A percentile compares a stretch with the other conserved stretches of the same genome.
Evolutionary conservation across 2,113 vertebrate genomes (phyloP).

Genomic region (Cyanoliseus patagonus): DNA sequence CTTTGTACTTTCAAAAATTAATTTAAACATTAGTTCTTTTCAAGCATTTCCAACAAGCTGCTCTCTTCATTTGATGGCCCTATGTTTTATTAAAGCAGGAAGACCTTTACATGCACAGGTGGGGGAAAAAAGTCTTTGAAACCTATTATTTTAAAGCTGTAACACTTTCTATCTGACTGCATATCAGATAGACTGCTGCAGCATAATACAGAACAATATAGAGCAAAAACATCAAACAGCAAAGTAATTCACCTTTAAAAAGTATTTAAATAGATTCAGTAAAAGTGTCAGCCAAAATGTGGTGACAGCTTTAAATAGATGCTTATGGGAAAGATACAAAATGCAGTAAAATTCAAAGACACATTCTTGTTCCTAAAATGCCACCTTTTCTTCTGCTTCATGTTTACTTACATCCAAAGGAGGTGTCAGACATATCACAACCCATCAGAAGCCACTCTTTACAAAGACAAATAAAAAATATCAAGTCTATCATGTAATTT

Average conservation of each 20-base stretch:
- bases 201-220: not conserved
- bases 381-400: not conserved
- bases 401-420: not conserved
- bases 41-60: not conserved
- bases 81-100: not conserved
- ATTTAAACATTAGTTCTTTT: not conserved
- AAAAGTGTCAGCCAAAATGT: not conserved
- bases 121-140: not conserved
- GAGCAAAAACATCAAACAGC: not conserved
- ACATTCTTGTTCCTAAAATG: not conserved
- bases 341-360: not conserved
- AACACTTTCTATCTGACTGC: not conserved
- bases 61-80: not conserved
- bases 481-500: not conserved
- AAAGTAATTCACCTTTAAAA: slow-evolving; percentile 18
- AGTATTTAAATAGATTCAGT: not conserved
- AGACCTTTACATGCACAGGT: not conserved
- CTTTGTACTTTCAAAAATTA: not conserved
- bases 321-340: not conserved
- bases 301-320: not conserved
- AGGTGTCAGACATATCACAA: not conserved
- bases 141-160: not conserved
- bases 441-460: not conserved
- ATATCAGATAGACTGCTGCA: not conserved
- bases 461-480: not conserved